Base-by-base conservation (phyloP, 2,797 vertebrate species). In the Pseudomugil tenellus region DNA sequence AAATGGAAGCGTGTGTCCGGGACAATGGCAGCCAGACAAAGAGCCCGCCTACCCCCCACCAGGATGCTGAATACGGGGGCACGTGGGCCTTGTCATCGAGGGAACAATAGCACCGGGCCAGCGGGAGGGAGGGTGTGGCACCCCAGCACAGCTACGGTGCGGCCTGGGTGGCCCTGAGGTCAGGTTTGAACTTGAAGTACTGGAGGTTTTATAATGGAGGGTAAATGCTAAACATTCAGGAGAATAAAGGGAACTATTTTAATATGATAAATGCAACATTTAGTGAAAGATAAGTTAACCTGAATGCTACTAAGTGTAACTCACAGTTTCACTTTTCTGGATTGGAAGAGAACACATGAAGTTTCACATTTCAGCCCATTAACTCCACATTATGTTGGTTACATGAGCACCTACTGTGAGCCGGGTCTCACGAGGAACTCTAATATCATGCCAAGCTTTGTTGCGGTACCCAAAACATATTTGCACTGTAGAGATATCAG, bases 11-110 rank as follows among this genome's bases (percentile, higher is more conserved):
- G 92, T 92, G 94, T 93, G 93, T 91, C 90, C 74, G 74, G 86
- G 83, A 95, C 92, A 94, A 95, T 92, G 85, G 85, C 75, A 56
- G 83, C 61, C 67, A 82, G 87, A 94, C 92, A 94, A 94, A 92
- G 87, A 85, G 80, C 77, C 81, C 72, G 76, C 71, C 84, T 57
- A 77, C 85, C 86, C 87, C 90, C 90, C 64, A 70, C 84, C 84
- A 77, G 80, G 86, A 84, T 59, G 82, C 72, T 91, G 89, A 94
- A 93, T 87, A 77, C 87, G 78, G 84, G 90, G 93, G 89, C 93
- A 94, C 93, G 94, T 92, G 94, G 89, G 86, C 70, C 90, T 82
- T 90, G 90, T 92, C 89, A 92, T 82, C 64, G 71, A 65, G 75
- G 77, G 89, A 93, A 95, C 93, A 94, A 94, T 92, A 71, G 85